Evolutionary conservation across 1,140 invertebrate species (phyloP), one percentile per base, ranked within the genome.

Genomic region (Popillia japonica): DNA sequence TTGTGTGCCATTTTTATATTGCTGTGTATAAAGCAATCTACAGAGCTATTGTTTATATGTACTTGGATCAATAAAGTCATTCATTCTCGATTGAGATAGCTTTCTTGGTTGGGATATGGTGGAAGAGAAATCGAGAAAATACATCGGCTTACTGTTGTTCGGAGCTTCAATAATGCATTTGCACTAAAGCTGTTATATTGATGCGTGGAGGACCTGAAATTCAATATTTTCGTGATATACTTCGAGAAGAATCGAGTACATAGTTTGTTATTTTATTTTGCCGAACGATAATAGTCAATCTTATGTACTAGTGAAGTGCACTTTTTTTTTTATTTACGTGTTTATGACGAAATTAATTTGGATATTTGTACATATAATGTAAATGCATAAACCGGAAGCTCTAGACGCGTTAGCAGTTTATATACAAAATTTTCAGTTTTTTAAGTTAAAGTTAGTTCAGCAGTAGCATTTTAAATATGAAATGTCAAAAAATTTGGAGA

Each of bases 31-130:
- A 68, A 68, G 61, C 48, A 55, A 68, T 68, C 61, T 34, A 27
- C 61, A 68, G 9, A 17, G 61, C 4, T 68, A 17, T 68, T 68
- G 61, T 68, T 68, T 68, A 34, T 68, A 23, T 34, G 61, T 68
- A 68, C 61, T 68, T 34, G 61, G 61, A 68, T 68, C 61, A 68
- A 68, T 68, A 68, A 68, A 68, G 61, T 34, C 61, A 22, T 68
- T 68, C 61, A 27, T 68, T 34, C 61, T 22, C 61, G 61, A 68
- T 68, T 68, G 61, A 68, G 61, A 68, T 68, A 68, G 27, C 20
- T 68, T 68, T 20, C n/a, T 68, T 68, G 27, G 61, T 9, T 7
- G 48, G 48, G 61, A 27, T 68, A 68, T 68, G 27, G 22, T 34
- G 22, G 20, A 23, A 22, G 20, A 23, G 61, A 27, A 68, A 68